A percentile compares a stretch with the other conserved stretches of the same genome.
Evolutionary conservation across 1,140 invertebrate species (phyloP).

Genomic region (Ladona fulva): DNA sequence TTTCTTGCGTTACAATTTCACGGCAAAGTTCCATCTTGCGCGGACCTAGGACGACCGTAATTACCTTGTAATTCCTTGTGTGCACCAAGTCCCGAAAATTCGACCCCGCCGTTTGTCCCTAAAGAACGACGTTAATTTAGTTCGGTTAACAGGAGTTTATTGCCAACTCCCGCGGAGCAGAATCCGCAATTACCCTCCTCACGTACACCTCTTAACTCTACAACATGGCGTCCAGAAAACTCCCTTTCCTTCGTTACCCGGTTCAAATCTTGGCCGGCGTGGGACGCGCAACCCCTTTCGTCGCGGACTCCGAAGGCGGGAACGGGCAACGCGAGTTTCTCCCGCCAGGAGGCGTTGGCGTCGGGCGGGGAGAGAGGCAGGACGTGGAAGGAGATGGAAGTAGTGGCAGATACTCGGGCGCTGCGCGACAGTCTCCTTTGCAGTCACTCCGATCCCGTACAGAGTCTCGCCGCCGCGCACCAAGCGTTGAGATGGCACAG

Average conservation of each 20-base stretch:
- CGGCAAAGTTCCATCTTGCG: too few relatives aligned
- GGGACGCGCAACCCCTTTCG: neutral
- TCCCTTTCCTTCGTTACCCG: neutral
- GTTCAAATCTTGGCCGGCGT: neutral
- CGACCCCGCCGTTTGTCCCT: too few relatives aligned
- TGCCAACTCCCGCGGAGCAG: neutral
- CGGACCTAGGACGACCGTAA: too few relatives aligned
- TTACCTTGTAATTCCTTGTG: too few relatives aligned
- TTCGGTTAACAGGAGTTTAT: neutral
- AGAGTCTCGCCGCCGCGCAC: too few relatives aligned
- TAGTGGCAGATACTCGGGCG: neutral
- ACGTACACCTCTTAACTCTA: neutral
- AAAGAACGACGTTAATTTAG: neutral
- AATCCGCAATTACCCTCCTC: neutral
- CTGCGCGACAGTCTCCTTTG: neutral
- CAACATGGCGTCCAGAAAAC: neutral
- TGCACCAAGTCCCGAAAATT: too few relatives aligned
- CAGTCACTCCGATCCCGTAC: too few relatives aligned
- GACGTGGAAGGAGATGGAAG: neutral
- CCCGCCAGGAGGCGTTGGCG: neutral
- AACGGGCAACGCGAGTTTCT: neutral
- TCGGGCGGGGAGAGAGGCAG: neutral
- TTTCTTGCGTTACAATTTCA: too few relatives aligned
- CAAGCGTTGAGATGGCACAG: too few relatives aligned
- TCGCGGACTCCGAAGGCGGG: neutral